phyloP scores from a whole-genome alignment of 2,797 vertebrate genomes.

The Siniperca scherzeri region DNA sequence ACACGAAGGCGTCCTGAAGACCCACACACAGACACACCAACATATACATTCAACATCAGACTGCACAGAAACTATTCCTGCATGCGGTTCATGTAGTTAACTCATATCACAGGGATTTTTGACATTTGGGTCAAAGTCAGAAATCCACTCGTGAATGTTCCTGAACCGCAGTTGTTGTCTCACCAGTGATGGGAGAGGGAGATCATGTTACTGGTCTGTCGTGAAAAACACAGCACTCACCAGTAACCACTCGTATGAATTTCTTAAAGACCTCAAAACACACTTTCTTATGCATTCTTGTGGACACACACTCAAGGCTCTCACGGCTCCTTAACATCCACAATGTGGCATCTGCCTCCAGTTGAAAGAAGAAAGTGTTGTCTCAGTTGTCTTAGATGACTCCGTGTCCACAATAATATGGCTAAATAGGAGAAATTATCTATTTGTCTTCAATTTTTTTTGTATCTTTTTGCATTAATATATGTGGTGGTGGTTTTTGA shows the following conservation, averaged over 20 bases:
- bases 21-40: constrained; percentile 78
- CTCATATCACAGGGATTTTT: constrained; percentile 63
- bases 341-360: constrained; percentile 43
- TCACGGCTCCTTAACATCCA: constrained; percentile 23
- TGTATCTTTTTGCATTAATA: background rate
- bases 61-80: constrained; percentile 61
- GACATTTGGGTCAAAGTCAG: constrained; percentile 64
- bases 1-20: constrained; percentile 76
- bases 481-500: background rate
- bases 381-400: constrained; percentile 62
- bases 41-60: constrained; percentile 75
- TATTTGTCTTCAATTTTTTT: background rate
- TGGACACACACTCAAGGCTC: constrained; percentile 28
- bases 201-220: constrained; percentile 56
- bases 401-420: constrained; percentile 5
- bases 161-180: constrained; percentile 55
- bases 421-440: background rate
- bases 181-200: constrained; percentile 45
- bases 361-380: constrained; percentile 47
- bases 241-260: constrained; percentile 34
- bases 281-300: constrained; percentile 48
- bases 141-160: constrained; percentile 51
- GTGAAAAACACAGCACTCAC: constrained; percentile 42
- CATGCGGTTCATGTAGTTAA: constrained; percentile 59
- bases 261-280: constrained; percentile 49